A percentile compares a stretch with the other conserved stretches of the same genome.
phyloP scores from a whole-genome alignment of 2,888 invertebrate genomes.

The Odontothrips loti region DNA sequence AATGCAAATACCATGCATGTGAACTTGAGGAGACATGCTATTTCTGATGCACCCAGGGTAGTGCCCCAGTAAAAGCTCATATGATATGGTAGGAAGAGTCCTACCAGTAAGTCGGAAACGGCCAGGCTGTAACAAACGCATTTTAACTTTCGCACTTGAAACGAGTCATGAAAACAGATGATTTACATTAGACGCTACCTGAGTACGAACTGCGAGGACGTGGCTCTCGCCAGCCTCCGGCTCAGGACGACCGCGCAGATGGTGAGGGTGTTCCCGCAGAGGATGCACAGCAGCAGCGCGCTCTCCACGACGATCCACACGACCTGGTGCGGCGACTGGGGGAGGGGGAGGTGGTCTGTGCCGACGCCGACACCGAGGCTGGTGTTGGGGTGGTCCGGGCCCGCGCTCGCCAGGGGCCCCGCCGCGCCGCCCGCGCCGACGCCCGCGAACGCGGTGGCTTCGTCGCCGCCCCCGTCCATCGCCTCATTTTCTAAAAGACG shows the following conservation, averaged over 20 bases:
- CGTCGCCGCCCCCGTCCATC: too few species aligned
- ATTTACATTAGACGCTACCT: constrained; percentile 41
- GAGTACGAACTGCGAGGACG: constrained; percentile 73
- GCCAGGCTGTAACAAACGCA: constrained; percentile 54
- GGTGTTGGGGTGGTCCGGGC: too few species aligned
- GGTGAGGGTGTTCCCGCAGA: constrained; percentile 70
- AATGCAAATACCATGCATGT: constrained; percentile 71
- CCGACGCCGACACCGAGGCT: too few species aligned
- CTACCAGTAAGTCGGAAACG: constrained; percentile 72
- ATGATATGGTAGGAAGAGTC: constrained; percentile 71
- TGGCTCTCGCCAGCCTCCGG: constrained; percentile 62
- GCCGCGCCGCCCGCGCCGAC: too few species aligned
- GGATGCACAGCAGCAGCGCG: constrained; percentile 60
- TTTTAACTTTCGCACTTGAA: background rate
- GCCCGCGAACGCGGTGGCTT: too few species aligned
- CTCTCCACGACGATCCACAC: constrained; percentile 65
- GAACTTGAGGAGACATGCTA: constrained; percentile 66
- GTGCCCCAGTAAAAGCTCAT: constrained; percentile 66
- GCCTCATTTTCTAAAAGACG: too few species aligned
- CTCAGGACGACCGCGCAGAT: constrained; percentile 68
- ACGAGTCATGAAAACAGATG: too few species aligned
- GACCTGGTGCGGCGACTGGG: constrained; percentile 26
- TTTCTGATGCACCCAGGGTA: constrained; percentile 57
- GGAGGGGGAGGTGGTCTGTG: too few species aligned
- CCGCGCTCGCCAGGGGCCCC: too few species aligned